These are phyloP conservation scores for Elysia chlorotica DNA, from an alignment of 1,140 invertebrate genomes.

Conservation along the genomic window DNA sequence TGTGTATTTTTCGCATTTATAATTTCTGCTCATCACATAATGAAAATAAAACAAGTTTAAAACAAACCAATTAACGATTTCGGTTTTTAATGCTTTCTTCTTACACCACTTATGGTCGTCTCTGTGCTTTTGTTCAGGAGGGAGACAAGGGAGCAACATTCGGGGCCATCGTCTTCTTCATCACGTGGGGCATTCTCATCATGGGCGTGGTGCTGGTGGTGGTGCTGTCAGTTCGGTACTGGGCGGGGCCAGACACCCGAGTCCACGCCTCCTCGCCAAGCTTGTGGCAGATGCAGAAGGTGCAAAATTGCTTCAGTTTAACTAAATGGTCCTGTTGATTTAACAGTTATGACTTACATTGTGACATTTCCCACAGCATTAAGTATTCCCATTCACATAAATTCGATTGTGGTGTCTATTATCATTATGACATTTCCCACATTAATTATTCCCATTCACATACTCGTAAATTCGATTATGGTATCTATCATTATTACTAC, in stretches of 20 bases:
- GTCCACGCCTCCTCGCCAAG: constrained; percentile 44
- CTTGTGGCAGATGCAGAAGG: constrained; percentile 42
- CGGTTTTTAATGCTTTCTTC: background rate
- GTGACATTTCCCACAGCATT: too few species aligned
- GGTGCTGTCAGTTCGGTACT: constrained; percentile 33
- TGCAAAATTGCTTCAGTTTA: too few species aligned
- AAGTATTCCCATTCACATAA: too few species aligned
- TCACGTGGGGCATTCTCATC: constrained; percentile 31
- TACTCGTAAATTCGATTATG: too few species aligned
- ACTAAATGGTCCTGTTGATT: too few species aligned
- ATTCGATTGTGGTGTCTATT: too few species aligned
- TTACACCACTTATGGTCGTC: background rate
- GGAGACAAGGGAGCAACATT: constrained; percentile 31
- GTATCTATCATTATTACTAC: too few species aligned
- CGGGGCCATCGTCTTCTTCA: constrained; percentile 35
- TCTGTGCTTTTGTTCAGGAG: constrained; percentile 3
- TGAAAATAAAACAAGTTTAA: background rate
- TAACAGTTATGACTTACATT: too few species aligned
- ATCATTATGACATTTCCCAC: too few species aligned
- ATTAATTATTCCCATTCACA: too few species aligned
- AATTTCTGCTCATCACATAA: background rate
- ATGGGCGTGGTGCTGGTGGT: constrained; percentile 27
- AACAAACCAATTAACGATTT: background rate
- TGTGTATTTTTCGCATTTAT: too few species aligned
- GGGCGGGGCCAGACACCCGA: constrained; percentile 36